Percentiles rank a stretch among this genome's conserved stretches.
Evolutionary conservation across 2,888 invertebrate species (phyloP).

Genomic region (Acanthosoma haemorrhoidale): DNA sequence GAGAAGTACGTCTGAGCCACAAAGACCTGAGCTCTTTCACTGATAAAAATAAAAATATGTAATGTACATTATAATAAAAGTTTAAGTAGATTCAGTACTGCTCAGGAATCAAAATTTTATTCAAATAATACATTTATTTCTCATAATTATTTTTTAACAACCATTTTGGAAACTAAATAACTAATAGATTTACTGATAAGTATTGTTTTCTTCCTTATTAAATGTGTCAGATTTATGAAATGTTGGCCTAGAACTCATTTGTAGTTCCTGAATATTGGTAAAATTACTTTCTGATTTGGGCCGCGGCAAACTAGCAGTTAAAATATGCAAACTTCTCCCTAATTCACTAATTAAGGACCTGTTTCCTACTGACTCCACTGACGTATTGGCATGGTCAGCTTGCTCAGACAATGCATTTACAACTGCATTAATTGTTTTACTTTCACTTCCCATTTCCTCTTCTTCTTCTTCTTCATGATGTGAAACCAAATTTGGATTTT

Average conservation of each 20-base stretch:
- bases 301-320: conserved; percentile 60
- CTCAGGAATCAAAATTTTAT: no score
- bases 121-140: not conserved
- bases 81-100: no score
- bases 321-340: conserved; percentile 62
- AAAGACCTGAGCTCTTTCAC: no score
- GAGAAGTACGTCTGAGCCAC: no score
- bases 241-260: conserved; percentile 47
- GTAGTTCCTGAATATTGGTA: conserved; percentile 50
- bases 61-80: no score
- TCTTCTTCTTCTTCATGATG: conserved; percentile 45
- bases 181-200: conserved; percentile 16
- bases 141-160: not conserved
- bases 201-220: conserved; percentile 54
- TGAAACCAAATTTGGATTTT: conserved; percentile 86
- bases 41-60: no score
- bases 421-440: conserved; percentile 85
- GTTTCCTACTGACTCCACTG: conserved; percentile 61
- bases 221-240: conserved; percentile 78
- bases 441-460: conserved; percentile 62
- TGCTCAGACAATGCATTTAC: conserved; percentile 88
- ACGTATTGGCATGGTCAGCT: conserved; percentile 76
- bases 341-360: conserved; percentile 52
- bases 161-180: not conserved
- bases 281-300: conserved; percentile 82